Evolutionary conservation across 2,113 vertebrate species (phyloP).

Genomic region (Sturnira hondurensis): DNA sequence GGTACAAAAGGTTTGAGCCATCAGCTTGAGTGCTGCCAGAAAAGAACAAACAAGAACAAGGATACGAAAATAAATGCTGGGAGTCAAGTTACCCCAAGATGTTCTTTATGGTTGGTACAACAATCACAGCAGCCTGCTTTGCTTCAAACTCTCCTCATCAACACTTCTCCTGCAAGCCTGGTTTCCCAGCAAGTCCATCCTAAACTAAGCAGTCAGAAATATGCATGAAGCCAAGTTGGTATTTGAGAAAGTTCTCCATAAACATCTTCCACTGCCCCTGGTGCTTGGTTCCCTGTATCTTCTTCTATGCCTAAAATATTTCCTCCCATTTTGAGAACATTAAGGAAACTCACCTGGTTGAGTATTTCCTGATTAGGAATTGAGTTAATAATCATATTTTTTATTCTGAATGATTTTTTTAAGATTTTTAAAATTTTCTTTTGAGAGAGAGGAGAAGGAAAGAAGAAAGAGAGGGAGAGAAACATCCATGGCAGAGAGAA

Average conservation of each 20-base stretch:
- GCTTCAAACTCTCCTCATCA: background rate
- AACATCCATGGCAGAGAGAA: too few species aligned
- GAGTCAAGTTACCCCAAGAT: constrained; percentile 41
- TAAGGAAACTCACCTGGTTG: background rate
- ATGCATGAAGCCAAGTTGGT: background rate
- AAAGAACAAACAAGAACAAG: constrained; percentile 73
- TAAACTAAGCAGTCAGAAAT: background rate
- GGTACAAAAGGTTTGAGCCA: constrained; percentile 67
- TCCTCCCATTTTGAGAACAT: background rate
- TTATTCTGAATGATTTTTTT: background rate
- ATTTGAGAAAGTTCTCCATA: background rate
- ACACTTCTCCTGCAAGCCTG: constrained; percentile 21
- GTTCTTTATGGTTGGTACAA: constrained; percentile 36
- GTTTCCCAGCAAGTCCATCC: constrained; percentile 33
- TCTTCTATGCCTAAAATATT: background rate
- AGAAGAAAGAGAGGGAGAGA: too few species aligned
- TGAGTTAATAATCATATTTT: background rate
- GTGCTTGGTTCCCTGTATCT: background rate
- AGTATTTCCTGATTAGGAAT: background rate
- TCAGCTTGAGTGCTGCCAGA: constrained; percentile 64
- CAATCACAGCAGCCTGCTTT: background rate
- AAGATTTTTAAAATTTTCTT: background rate
- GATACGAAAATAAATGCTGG: constrained; percentile 69
- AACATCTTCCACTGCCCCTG: background rate
- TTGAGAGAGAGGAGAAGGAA: background rate